Evolutionary conservation across 2,888 invertebrate genomes (phyloP).

Genomic region (Lasioglossum calceatum): DNA sequence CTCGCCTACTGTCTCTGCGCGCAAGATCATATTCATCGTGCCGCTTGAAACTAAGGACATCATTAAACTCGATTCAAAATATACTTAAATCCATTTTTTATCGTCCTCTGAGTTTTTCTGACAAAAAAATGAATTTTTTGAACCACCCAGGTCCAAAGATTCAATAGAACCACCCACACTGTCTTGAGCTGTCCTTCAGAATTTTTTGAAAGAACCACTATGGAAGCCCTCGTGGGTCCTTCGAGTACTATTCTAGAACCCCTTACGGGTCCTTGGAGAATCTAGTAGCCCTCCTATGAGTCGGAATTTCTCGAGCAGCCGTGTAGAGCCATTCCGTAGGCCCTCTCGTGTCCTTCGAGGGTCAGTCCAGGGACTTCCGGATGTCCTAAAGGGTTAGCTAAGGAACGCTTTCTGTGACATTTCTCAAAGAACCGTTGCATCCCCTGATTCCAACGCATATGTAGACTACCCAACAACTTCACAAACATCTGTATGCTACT

Average conservation of each 20-base stretch:
- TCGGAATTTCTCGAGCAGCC: constrained; percentile 6
- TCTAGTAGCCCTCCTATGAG: neutral
- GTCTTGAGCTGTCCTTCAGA: neutral
- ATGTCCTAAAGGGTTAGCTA: neutral
- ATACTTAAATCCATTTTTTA: neutral
- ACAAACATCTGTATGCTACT: no score
- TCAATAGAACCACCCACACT: neutral
- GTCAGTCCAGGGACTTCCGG: neutral
- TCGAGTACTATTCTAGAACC: neutral
- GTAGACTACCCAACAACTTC: neutral
- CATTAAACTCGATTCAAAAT: no score
- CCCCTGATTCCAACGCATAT: neutral
- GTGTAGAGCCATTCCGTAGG: constrained; percentile 14
- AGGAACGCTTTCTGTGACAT: neutral
- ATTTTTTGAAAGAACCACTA: neutral
- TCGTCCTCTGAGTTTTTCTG: neutral
- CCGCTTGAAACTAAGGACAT: neutral
- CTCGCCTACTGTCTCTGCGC: neutral
- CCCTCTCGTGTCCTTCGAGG: constrained; percentile 4
- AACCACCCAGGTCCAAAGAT: neutral
- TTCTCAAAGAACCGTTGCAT: neutral
- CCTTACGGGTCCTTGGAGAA: constrained; percentile 1
- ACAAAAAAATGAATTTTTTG: neutral
- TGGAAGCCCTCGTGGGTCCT: constrained; percentile 1
- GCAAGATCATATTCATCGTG: neutral